Base-by-base conservation (phyloP, 2,113 vertebrate genomes). In the Pelmatolapia mariae region DNA sequence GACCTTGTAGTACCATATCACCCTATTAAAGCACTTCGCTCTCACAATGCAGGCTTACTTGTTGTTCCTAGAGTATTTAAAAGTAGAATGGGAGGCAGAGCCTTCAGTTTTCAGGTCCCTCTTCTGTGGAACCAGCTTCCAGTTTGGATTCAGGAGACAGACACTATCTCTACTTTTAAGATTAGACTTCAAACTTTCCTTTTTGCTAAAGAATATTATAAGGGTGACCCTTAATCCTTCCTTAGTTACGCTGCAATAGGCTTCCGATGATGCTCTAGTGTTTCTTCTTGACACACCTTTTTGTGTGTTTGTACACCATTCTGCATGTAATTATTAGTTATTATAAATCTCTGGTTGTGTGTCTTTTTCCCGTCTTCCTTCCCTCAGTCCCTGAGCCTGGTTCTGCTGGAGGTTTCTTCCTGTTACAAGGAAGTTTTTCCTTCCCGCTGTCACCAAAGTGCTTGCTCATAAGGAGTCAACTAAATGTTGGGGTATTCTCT, bases 371-470 rank as follows among this genome's bases (percentile, higher is more conserved):
- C 5, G 0, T 61, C 40, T 40, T 40, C 11, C 5, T 40, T 2
- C 9, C 40, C 5, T 5, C 26, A 61, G 56, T 29, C 56, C 56
- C 13, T 3, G 56, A 29, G 15, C 8, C 57, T 31, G 57, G 8
- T 61, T 61, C 57, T 61, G 26, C 57, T 6, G 26, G 57, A 61
- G 57, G 57, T 61, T 61, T 31, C 57, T 61, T 61, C 26, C 59
- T 63, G 29, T 63, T 63, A 63, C 10, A 63, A 36, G 29, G 16
- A 63, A 11, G 29, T 36, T 36, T 0, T 10, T 63, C 29, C 59
- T 63, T 63, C 59, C 59, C 2, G 31, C 31, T 63, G 10, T 0
- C 59, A 63, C 31, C 59, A 63, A 63, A 63, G 59, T 63, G 59
- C 29, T 18, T 63, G 29, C 59, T 63, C 59, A 36, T 3, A 33